phyloP scores from a whole-genome alignment of 2,888 invertebrate genomes.

The Deilephila porcellus region DNA sequence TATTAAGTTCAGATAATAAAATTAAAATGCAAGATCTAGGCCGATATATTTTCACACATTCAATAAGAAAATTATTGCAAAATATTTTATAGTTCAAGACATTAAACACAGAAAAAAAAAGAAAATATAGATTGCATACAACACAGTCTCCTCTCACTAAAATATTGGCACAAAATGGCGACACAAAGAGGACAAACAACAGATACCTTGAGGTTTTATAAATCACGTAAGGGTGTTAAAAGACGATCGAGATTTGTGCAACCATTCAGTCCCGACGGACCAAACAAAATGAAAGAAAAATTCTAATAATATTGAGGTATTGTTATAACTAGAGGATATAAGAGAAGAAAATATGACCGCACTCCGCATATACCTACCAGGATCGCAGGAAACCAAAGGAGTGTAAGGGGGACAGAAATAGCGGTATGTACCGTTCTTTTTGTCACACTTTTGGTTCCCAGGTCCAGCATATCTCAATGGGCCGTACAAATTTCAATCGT shows the following conservation, averaged over 20 bases:
- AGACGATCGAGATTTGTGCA: no score
- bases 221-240: neutral
- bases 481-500: neutral
- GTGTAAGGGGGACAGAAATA: no score
- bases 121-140: neutral
- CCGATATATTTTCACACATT: neutral
- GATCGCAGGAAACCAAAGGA: no score
- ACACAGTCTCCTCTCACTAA: neutral
- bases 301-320: no score
- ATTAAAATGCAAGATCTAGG: neutral
- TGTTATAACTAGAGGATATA: no score
- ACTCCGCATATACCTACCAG: no score
- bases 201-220: neutral
- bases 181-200: neutral
- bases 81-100: neutral
- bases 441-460: no score
- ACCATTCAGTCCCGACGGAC: no score
- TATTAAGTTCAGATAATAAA: neutral
- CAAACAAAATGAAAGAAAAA: no score
- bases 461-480: neutral
- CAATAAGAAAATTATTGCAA: neutral
- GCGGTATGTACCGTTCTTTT: no score
- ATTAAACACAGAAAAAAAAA: neutral
- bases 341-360: no score
- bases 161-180: constrained; percentile 22